Evolutionary conservation across 2,113 vertebrate genomes (phyloP), one percentile per base, ranked within the genome.

Genomic region (Heliornis fulica): DNA sequence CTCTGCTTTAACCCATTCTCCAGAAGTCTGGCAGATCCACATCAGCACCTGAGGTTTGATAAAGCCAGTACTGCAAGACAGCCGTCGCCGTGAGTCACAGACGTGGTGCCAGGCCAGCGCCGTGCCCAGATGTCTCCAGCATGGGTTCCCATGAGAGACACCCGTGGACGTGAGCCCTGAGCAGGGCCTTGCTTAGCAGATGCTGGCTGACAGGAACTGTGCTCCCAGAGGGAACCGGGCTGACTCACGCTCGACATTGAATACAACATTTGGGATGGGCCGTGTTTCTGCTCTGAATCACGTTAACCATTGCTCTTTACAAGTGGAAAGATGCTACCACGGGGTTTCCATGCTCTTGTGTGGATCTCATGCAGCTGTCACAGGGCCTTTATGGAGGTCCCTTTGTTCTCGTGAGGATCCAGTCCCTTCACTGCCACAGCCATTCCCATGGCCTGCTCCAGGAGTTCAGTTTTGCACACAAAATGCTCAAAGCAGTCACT

Each of bases 221-320:
- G 3, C 8, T 74, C 80, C 92, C 80, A 60, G 72, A 21, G 92
- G 83, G 61, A 83, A 22, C 8, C n/a, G 48, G 69, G 76, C 72
- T 96, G 96, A 94, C 61, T 97, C 96, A 95, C 0, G 0, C 83
- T 45, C 72, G 25, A 19, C 46, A 68, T 78, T 70, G 69, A 77
- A 26, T 59, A 29, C 91, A 61, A 0, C 34, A 2, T 76, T 93
- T 75, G 90, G 90, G 96, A 68, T 82, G 92, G 93, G 96, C 86
- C 82, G 69, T 32, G 77, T 86, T 93, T 89, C 28, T 78, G 68
- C 79, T 92, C 88, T 89, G 96, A 96, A 92, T 96, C 96, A 95
- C 65, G 0, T 57, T 4, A n/a, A 83, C 50, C 5, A 1, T 60
- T 83, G 75, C 38, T 74, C 63, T 75, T 43, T 20, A 40, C 0